These are phyloP conservation scores for Alauda arvensis DNA, from an alignment of 2,797 vertebrate genomes.

Conservation along the genomic window DNA sequence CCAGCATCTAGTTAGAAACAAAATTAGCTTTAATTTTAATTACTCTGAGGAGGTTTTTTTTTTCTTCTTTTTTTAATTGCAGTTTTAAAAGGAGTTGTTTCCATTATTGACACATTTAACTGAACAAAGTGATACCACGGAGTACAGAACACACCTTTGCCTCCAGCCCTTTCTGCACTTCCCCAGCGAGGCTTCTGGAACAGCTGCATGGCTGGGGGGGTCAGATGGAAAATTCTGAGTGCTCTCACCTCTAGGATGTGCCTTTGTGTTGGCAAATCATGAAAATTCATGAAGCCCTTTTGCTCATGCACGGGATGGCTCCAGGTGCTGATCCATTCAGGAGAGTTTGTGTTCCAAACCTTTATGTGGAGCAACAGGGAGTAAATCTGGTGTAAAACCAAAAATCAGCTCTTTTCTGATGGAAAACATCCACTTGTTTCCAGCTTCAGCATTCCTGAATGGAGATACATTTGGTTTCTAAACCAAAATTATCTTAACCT, in stretches of 20 bases:
- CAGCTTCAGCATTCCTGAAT: not conserved
- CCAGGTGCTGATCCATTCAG: not conserved
- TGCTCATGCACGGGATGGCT: not conserved
- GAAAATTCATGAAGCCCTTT: not conserved
- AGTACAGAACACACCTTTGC: not conserved
- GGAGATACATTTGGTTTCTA: not conserved
- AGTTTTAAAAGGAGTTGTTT: not conserved
- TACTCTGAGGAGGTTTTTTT: not conserved
- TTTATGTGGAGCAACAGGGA: not conserved
- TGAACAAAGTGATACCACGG: not conserved
- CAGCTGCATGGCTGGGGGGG: not conserved
- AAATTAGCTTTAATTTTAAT: not conserved
- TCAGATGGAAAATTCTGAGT: not conserved
- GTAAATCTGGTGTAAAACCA: not conserved
- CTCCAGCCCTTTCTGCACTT: not conserved
- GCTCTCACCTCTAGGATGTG: not conserved
- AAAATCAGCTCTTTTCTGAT: not conserved
- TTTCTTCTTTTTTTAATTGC: not conserved
- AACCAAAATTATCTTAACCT: not conserved
- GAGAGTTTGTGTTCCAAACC: not conserved
- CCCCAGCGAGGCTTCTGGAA: not conserved
- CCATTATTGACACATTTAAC: not conserved
- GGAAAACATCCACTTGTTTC: not conserved
- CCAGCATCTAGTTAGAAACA: not conserved
- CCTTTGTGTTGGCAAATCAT: not conserved